Evolutionary conservation across 2,888 invertebrate genomes (phyloP), one percentile per base, ranked within the genome.

Genomic region (Orthosia incerta): DNA sequence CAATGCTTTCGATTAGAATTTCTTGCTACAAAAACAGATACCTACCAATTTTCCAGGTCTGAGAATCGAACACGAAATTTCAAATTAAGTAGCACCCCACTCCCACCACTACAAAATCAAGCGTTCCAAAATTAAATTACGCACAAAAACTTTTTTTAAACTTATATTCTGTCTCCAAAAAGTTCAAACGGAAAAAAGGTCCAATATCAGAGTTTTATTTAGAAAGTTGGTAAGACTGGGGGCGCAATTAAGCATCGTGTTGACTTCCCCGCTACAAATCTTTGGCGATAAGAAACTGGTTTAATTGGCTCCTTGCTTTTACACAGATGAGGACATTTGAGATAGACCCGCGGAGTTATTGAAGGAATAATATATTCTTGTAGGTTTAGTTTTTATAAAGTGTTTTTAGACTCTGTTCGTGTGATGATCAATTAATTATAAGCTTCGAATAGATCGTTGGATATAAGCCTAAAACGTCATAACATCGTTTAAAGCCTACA

Each of bases 221-320:
- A 61, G 75, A 72, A 80, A 86, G 61, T 77, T 81, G n/a, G 71
- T 78, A 53, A 63, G 72, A 76, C 71, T 75, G 63, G 79, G 61
- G 59, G 69, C 55, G 84, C 86, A 84, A 85, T 85, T 81, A 86
- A 76, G 79, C 63, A 63, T 72, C 79, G 68, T 61, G 80, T 76
- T 74, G 74, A 63, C 31, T 74, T 62, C 56, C 72, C 76, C 66
- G 80, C 88, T 86, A 82, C 86, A 89, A 86, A 87, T 89, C 86
- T 86, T 81, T 63, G 68, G 26, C 60, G 80, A 87, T 87, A 85
- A 79, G 77, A 77, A 86, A 81, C 82, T 51, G 79, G 78, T 87
- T 84, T 88, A 89, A 89, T 89, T 89, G 85, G 84, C 79, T 82
- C 80, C 80, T 71, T 85, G 84, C 85, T 89, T 86, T 88, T 84